Base-by-base conservation (phyloP, 2,113 vertebrate genomes). In the Microcebus griseorufus region DNA sequence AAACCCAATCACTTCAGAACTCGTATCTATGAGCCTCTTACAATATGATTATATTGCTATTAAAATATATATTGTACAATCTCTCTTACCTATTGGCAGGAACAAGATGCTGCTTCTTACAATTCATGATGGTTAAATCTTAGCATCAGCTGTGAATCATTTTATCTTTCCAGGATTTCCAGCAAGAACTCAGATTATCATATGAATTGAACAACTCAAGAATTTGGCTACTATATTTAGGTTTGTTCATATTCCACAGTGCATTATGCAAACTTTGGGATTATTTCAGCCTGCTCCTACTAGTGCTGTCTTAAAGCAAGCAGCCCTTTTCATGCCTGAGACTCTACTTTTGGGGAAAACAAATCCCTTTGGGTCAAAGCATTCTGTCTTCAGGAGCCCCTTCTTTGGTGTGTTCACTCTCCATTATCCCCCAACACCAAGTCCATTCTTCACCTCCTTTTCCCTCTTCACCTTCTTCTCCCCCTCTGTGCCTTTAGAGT, bases 361-460 rank as follows among this genome's bases (percentile, higher is more conserved):
- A 8, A 45, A 69, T 11, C 88, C 64, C 4, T 60, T 48, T 34
- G 53, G 22, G 17, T 45, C 37, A 45, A 23, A 67, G 39, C 3
- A 4, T 27, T 17, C 32, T 27, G 23, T 39, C n/a, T 75, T 62
- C 16, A 20, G 60, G 13, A 37, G 8, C 42, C 10, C 23, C 75
- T 25, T 27, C 48, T 45, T 37, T 5, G 7, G 5, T n/a, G 13
- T 22, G 5, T 42, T 12, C 37, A 22, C n/a, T 72, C 16, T 39
- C 8, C 17, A 48, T 17, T 34, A 2, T 2, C 0, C 1, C 1
- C 18, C 42, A 32, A 42, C 7, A 23, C 20, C 42, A 42, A 48
- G 3, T 16, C 22, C 17, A 12, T 22, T 34, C 20, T 58, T 62
- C 3, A 18, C 0, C 3, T 9, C 5, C 0, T 60, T 39, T 42